These are phyloP conservation scores for Atopsyche davidsoni DNA, from an alignment of 1,140 invertebrate species.

Conservation along the genomic window DNA sequence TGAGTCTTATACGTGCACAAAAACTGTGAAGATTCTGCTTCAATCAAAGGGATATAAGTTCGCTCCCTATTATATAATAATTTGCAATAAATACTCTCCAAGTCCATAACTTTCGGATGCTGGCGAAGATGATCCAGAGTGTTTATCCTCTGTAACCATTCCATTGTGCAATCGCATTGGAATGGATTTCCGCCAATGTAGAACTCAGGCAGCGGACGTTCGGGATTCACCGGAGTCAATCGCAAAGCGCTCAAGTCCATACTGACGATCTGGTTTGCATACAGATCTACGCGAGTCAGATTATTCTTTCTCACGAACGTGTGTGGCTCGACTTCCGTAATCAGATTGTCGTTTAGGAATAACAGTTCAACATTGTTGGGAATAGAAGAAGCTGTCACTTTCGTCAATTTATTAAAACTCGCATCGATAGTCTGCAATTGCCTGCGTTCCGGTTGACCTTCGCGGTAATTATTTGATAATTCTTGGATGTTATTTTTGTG, in stretches of 20 bases:
- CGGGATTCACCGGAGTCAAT: conserved; percentile 62
- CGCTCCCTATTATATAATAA: conserved; percentile 77
- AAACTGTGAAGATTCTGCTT: conserved; percentile 82
- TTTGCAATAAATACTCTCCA: conserved; percentile 86
- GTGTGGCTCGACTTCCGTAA: conserved; percentile 69
- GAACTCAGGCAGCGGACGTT: conserved; percentile 70
- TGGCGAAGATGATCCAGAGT: conserved; percentile 66
- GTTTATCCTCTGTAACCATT: conserved; percentile 82
- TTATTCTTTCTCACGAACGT: conserved; percentile 80
- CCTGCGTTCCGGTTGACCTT: conserved; percentile 60
- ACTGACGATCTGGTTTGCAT: conserved; percentile 75
- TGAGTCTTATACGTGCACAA: conserved; percentile 88
- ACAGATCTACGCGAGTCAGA: conserved; percentile 75
- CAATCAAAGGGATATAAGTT: conserved; percentile 73
- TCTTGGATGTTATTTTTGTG: conserved; percentile 82
- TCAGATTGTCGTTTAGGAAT: conserved; percentile 78
- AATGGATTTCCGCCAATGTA: conserved; percentile 84
- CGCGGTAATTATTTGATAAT: conserved; percentile 73
- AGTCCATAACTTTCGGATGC: conserved; percentile 84
- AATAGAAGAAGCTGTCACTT: conserved; percentile 62
- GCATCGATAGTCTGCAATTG: conserved; percentile 72
- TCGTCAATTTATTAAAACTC: conserved; percentile 74
- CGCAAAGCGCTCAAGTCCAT: conserved; percentile 75
- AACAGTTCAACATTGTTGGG: conserved; percentile 72
- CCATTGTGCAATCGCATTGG: conserved; percentile 81